phyloP scores from a whole-genome alignment of 1,140 invertebrate species.

The Dendrolimus kikuchii region DNA sequence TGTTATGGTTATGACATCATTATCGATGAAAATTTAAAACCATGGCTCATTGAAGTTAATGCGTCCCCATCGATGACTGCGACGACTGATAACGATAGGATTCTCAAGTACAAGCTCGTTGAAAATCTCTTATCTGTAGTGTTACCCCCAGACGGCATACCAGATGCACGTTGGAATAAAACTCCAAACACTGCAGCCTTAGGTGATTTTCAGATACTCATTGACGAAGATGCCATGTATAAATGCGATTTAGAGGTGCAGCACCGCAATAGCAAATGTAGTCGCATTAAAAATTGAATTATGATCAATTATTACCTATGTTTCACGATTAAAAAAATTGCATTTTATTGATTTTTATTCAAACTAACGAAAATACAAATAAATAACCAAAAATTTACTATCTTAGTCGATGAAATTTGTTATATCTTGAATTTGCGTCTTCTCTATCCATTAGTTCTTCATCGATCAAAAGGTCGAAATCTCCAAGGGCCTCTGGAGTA shows the following conservation, averaged over 20 bases:
- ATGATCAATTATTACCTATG: background rate
- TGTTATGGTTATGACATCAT: constrained; percentile 94
- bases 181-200: constrained; percentile 82
- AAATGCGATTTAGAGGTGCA: constrained; percentile 63
- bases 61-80: constrained; percentile 94
- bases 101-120: constrained; percentile 95
- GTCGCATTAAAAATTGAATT: background rate
- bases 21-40: constrained; percentile 86
- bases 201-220: constrained; percentile 91
- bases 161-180: constrained; percentile 94
- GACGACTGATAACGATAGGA: constrained; percentile 94
- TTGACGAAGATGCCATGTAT: constrained; percentile 84
- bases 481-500: constrained; percentile 83
- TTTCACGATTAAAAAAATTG: background rate
- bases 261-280: constrained; percentile 4
- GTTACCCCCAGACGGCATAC: constrained; percentile 88
- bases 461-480: constrained; percentile 91
- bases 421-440: constrained; percentile 22
- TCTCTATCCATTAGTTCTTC: constrained; percentile 75
- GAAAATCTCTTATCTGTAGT: constrained; percentile 94
- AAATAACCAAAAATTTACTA: constrained; percentile 8
- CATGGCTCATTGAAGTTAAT: constrained; percentile 93
- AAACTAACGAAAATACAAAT: background rate
- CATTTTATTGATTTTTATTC: constrained; percentile 2
- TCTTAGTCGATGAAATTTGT: constrained; percentile 18